phyloP scores from a whole-genome alignment of 2,113 vertebrate genomes.

The Anser brachyrhynchus region DNA sequence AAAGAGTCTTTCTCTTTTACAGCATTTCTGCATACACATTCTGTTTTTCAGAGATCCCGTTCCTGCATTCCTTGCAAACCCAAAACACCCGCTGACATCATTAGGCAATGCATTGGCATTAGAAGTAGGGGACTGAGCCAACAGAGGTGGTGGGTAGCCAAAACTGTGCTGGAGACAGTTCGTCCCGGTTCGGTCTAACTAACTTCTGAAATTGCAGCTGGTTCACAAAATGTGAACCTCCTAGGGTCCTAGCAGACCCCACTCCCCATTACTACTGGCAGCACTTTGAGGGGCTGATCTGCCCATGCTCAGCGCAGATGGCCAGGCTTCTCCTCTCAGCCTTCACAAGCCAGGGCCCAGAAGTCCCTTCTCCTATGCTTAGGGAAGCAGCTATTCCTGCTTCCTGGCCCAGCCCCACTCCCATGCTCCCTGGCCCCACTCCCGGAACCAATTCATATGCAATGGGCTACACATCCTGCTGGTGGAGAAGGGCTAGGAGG shows the following conservation, averaged over 20 bases:
- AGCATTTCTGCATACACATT: constrained; percentile 51
- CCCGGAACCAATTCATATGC: constrained; percentile 46
- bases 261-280: background rate
- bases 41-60: constrained; percentile 52
- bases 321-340: background rate
- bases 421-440: constrained; percentile 15
- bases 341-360: background rate
- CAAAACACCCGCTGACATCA: constrained; percentile 66
- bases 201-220: constrained; percentile 26
- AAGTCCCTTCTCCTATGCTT: background rate
- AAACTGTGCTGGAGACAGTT: constrained; percentile 53
- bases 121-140: background rate
- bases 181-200: background rate
- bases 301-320: background rate
- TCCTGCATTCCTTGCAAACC: constrained; percentile 63
- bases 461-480: constrained; percentile 20
- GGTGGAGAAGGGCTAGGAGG: constrained; percentile 35
- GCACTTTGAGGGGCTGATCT: background rate
- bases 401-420: background rate
- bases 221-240: constrained; percentile 4
- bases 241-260: background rate
- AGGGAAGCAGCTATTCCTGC: background rate
- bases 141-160: constrained; percentile 44
- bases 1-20: constrained; percentile 27
- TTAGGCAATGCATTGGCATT: constrained; percentile 61